A percentile compares a stretch with the other conserved stretches of the same genome.
Conservation (phyloP, 2,797 vertebrate genomes). For the Sciaenops ocellatus region DNA sequence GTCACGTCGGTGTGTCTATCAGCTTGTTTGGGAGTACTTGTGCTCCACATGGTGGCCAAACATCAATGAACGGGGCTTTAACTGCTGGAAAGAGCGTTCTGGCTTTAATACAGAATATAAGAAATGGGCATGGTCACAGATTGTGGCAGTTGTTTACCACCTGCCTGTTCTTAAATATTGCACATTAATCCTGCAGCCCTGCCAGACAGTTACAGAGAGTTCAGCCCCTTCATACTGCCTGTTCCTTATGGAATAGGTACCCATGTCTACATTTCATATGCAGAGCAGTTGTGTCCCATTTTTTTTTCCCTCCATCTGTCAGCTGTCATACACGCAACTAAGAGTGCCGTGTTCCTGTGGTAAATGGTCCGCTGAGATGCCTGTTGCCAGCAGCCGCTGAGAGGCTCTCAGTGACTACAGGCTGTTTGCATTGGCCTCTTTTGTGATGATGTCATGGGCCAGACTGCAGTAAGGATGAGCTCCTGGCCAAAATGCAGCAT, state of each 20-base stretch:
- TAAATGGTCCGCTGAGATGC: conserved; percentile 38
- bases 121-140: conserved; percentile 18
- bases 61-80: not conserved
- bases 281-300: conserved; percentile 37
- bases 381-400: conserved; percentile 45
- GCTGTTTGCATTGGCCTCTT: conserved; percentile 62
- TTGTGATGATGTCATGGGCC: conserved; percentile 52
- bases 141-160: conserved; percentile 23
- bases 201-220: not conserved
- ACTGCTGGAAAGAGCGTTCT: not conserved
- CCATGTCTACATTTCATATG: conserved; percentile 33
- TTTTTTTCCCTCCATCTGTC: conserved; percentile 62
- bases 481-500: conserved; percentile 60
- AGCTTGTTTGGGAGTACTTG: not conserved
- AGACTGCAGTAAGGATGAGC: conserved; percentile 46
- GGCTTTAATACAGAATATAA: not conserved
- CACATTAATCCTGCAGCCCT: conserved; percentile 1
- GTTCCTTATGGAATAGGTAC: conserved; percentile 17
- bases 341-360: conserved; percentile 16
- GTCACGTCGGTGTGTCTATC: not conserved
- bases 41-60: conserved; percentile 2
- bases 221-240: conserved; percentile 9
- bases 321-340: conserved; percentile 51
- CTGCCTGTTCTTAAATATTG: conserved; percentile 14
- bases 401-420: conserved; percentile 31